These are phyloP conservation scores for western clawed frog (Xenopus tropicalis) DNA, from an alignment of 2,113 vertebrate species.

Conservation along the genomic window UCB_Xtro_10.0 CM004444.2:94803501-94804000, in stretches of 20 bases:
- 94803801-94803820: conserved; percentile 3
- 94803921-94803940: conserved; percentile 9
- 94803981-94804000: conserved; percentile 10
- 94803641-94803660: too few species aligned
- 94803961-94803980: conserved; percentile 12
- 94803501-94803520: too few species aligned
- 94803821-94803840: conserved; percentile 5
- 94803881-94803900: conserved; percentile 38
- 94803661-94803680: too few species aligned
- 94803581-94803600: too few species aligned
- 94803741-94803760: not conserved
- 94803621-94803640: too few species aligned
- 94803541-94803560: too few species aligned
- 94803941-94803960: conserved; percentile 25
- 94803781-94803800: not conserved
- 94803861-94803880: conserved; percentile 9
- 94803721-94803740: too few species aligned
- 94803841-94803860: conserved; percentile 5
- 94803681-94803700: too few species aligned
- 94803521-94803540: too few species aligned
- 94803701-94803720: too few species aligned
- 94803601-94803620: too few species aligned
- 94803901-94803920: conserved; percentile 5
- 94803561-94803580: too few species aligned
- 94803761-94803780: not conserved